phyloP scores from a whole-genome alignment of 2,797 vertebrate species.

The Semotilus atromaculatus region DNA sequence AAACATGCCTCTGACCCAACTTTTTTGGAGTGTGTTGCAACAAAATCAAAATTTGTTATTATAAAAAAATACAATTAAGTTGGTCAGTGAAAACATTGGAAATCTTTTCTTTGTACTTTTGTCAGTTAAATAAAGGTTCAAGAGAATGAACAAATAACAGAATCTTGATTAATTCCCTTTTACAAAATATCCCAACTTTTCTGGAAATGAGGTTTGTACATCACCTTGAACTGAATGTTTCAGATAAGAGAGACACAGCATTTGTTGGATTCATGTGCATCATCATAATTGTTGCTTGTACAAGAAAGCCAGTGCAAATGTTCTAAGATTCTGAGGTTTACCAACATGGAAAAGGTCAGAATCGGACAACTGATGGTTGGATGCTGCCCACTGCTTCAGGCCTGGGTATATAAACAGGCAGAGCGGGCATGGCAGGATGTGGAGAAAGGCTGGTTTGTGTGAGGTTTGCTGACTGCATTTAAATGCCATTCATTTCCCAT shows the following conservation, averaged over 20 bases:
- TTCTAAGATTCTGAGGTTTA: conserved; percentile 47
- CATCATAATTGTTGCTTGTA: conserved; percentile 40
- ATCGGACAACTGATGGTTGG: conserved; percentile 45
- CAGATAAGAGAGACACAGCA: background rate
- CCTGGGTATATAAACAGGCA: conserved; percentile 48
- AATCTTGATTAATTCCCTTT: too few relatives aligned
- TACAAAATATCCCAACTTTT: too few relatives aligned
- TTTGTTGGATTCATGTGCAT: conserved; percentile 41
- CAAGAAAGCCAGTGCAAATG: conserved; percentile 49
- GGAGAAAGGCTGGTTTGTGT: conserved; percentile 39
- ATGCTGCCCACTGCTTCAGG: conserved; percentile 39
- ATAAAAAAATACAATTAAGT: too few relatives aligned
- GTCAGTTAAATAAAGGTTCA: too few relatives aligned
- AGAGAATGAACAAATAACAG: too few relatives aligned
- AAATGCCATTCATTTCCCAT: conserved; percentile 31
- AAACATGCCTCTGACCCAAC: too few relatives aligned
- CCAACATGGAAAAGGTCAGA: conserved; percentile 51
- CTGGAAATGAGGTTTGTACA: too few relatives aligned
- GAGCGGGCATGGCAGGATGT: conserved; percentile 39
- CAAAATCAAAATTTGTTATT: too few relatives aligned
- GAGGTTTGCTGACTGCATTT: conserved; percentile 45
- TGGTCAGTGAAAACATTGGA: too few relatives aligned
- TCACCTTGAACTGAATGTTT: background rate
- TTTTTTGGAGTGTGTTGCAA: too few relatives aligned
- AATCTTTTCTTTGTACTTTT: too few relatives aligned